Percentiles rank a stretch among this genome's conserved stretches.
Evolutionary conservation across 2,888 invertebrate species (phyloP).

Genomic region (Tricholauxania praeusta): DNA sequence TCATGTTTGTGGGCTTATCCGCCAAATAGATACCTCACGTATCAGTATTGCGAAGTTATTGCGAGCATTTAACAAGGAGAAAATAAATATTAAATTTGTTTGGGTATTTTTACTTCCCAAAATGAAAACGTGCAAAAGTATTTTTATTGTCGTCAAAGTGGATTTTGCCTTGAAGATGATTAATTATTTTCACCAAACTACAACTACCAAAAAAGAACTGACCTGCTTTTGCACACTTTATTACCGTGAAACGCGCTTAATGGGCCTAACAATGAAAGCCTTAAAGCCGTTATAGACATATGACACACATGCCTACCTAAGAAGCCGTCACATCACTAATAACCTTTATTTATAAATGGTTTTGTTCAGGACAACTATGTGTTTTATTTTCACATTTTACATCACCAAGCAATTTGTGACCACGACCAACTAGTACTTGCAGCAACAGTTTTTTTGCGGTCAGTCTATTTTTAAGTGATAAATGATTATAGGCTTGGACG

Average conservation of each 20-base stretch:
- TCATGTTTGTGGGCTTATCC: no score
- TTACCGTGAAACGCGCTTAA: constrained; percentile 58
- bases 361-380: constrained; percentile 57
- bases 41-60: no score
- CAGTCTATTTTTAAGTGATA: constrained; percentile 58
- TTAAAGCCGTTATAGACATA: constrained; percentile 44
- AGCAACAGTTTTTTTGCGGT: constrained; percentile 18
- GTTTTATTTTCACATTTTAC: constrained; percentile 11
- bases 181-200: no score
- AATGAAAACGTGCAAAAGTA: no score
- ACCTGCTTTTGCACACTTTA: constrained; percentile 59
- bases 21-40: no score
- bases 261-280: constrained; percentile 58
- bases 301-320: neutral
- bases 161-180: no score
- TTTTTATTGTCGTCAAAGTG: no score
- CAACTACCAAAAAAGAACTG: no score
- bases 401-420: neutral
- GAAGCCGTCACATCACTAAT: constrained; percentile 47
- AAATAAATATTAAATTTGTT: no score
- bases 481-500: constrained; percentile 27
- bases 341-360: constrained; percentile 63
- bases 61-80: no score
- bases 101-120: no score
- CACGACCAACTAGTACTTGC: no score